Percentiles rank a stretch among this genome's conserved stretches.
Evolutionary conservation across 2,797 vertebrate genomes (phyloP).

Genomic region (Lepilemur ruficaudatus): DNA sequence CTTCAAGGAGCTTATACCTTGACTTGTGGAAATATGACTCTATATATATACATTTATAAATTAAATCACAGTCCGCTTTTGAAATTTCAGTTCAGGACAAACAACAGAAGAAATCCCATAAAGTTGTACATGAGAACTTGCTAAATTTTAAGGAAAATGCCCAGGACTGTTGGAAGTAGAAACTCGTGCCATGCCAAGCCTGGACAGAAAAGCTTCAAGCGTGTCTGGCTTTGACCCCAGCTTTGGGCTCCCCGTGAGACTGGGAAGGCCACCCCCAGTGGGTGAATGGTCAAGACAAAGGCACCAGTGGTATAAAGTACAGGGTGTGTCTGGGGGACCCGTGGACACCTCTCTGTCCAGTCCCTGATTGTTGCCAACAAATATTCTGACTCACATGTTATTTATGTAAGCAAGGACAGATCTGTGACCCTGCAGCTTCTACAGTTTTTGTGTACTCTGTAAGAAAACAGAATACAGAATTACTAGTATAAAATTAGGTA

Average conservation of each 20-base stretch:
- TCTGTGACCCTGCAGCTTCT: neutral
- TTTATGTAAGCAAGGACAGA: neutral
- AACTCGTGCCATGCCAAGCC: neutral
- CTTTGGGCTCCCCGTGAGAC: neutral
- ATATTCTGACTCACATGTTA: neutral
- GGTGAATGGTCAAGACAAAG: neutral
- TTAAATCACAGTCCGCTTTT: neutral
- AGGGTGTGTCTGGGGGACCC: neutral
- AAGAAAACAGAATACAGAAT: neutral
- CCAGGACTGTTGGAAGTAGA: neutral
- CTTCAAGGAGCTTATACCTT: neutral
- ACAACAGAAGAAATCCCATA: neutral
- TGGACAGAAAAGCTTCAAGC: neutral
- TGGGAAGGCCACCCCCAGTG: neutral
- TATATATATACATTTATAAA: neutral
- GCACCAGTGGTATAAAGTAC: neutral
- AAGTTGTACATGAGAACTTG: neutral
- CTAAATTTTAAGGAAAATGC: constrained; percentile 10
- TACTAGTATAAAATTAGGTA: neutral
- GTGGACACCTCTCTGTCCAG: neutral
- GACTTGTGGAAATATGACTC: neutral
- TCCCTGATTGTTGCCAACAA: neutral
- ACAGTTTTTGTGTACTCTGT: neutral
- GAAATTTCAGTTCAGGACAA: neutral
- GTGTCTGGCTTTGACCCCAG: neutral